These are phyloP conservation scores for Julus scanicus DNA, from an alignment of 2,888 invertebrate genomes.

Conservation along the genomic window DNA sequence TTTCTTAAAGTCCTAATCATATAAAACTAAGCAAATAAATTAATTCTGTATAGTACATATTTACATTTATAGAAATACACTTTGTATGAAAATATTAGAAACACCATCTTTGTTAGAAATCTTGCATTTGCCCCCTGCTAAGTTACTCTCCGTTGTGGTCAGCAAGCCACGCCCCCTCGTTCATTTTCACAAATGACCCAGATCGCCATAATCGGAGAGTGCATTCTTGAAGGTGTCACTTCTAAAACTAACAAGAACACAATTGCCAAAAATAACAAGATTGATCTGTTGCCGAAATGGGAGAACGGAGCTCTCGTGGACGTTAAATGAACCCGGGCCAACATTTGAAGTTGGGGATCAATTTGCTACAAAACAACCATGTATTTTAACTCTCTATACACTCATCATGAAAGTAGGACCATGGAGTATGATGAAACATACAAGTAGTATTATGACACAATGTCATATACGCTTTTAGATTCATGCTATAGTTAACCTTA, in stretches of 20 bases:
- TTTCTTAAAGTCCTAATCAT: too few species aligned
- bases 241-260: neutral
- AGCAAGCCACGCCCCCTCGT: conserved; percentile 33
- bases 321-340: neutral
- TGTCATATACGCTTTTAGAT: too few species aligned
- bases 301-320: neutral
- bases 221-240: neutral
- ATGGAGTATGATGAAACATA: too few species aligned
- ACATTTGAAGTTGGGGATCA: neutral
- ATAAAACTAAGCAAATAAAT: too few species aligned
- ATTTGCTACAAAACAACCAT: too few species aligned
- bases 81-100: too few species aligned
- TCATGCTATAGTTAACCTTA: too few species aligned
- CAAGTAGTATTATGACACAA: too few species aligned
- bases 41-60: too few species aligned
- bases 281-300: conserved; percentile 28
- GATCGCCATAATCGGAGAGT: neutral
- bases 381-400: too few species aligned
- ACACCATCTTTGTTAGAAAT: neutral
- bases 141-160: neutral
- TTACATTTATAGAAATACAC: too few species aligned
- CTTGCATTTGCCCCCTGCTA: neutral
- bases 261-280: conserved; percentile 33
- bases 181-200: neutral
- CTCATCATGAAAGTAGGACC: too few species aligned